A percentile compares a stretch with the other conserved stretches of the same genome.
phyloP scores from a whole-genome alignment of 2,797 vertebrate genomes.

The Tadarida brasiliensis region DNA sequence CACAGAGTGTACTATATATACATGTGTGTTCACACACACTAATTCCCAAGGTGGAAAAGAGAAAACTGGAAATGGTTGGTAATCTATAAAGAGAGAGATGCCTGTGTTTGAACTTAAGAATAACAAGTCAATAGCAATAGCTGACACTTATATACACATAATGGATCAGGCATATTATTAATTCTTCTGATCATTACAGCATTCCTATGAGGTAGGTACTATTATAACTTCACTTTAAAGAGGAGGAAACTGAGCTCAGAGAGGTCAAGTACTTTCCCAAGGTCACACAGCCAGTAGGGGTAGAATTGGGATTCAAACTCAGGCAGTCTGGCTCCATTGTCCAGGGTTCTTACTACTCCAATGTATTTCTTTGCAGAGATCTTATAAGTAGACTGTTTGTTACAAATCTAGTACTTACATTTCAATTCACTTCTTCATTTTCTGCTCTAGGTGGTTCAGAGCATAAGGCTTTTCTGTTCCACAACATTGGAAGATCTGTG shows the following conservation, averaged over 20 bases:
- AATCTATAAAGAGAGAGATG: neutral
- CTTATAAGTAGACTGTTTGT: neutral
- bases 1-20: neutral
- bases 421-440: neutral
- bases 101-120: neutral
- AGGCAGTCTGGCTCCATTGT: neutral
- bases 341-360: neutral
- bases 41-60: neutral
- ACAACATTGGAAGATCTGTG: neutral
- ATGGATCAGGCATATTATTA: neutral
- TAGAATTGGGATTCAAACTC: neutral
- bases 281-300: neutral
- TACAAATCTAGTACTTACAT: neutral
- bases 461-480: neutral
- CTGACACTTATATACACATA: neutral
- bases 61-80: neutral
- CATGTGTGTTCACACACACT: neutral
- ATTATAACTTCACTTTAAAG: constrained; percentile 13
- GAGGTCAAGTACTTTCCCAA: neutral
- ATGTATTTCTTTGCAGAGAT: neutral
- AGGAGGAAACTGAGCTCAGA: constrained; percentile 1
- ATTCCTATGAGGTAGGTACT: neutral
- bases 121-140: neutral
- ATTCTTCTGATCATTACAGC: neutral
- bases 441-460: neutral